These are phyloP conservation scores for Picathartes gymnocephalus DNA, from an alignment of 2,113 vertebrate species.

Conservation along the genomic window DNA sequence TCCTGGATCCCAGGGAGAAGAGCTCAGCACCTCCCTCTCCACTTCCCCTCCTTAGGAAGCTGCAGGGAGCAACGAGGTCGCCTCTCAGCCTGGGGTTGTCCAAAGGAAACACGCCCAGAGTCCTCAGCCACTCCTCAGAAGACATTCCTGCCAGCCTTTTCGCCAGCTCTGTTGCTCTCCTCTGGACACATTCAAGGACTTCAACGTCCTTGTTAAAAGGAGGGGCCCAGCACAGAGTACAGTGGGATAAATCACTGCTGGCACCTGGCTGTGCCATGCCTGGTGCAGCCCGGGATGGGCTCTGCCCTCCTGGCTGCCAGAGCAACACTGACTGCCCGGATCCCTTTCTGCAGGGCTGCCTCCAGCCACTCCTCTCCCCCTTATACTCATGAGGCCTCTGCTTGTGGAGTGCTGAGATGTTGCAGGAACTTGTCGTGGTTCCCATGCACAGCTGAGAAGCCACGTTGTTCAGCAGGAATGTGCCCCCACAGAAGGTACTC, in stretches of 20 bases:
- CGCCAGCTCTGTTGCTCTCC: neutral
- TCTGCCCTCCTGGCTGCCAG: neutral
- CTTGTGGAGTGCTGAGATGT: neutral
- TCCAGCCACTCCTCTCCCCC: neutral
- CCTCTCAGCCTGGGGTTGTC: neutral
- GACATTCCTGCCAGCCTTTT: neutral
- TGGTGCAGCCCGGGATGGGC: accelerated
- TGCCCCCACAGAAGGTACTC: neutral
- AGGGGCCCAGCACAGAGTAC: neutral
- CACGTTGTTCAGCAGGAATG: accelerated
- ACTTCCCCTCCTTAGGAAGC: neutral
- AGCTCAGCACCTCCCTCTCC: neutral
- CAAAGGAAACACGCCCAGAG: no score
- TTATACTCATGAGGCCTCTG: accelerated
- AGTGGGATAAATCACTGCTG: neutral
- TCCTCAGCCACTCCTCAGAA: neutral
- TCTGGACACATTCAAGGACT: neutral
- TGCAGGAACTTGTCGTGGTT: neutral
- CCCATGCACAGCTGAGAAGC: neutral
- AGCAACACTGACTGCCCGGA: accelerated
- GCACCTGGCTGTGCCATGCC: accelerated
- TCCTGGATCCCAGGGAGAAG: neutral
- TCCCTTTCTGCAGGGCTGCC: neutral
- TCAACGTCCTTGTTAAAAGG: neutral
- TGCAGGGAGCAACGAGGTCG: accelerated